Evolutionary conservation across 2,888 invertebrate genomes (phyloP).

Genomic region (Cylindroiulus punctatus): DNA sequence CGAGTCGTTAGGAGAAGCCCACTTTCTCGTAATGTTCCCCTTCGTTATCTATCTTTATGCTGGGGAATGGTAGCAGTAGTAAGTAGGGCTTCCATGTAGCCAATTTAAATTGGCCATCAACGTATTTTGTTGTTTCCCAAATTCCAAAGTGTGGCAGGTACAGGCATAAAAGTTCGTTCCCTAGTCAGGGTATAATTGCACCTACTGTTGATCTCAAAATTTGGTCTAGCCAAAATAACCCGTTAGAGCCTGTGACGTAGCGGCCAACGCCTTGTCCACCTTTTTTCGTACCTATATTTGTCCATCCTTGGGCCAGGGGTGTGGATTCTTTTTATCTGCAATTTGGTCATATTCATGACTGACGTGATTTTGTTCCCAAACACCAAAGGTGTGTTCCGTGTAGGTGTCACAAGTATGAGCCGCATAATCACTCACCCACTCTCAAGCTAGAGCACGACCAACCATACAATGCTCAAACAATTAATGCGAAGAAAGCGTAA

Average conservation of each 20-base stretch:
- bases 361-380: slow-evolving; percentile 22
- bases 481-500: neutral
- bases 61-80: too few relatives aligned
- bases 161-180: too few relatives aligned
- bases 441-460: neutral
- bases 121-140: neutral
- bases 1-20: too few relatives aligned
- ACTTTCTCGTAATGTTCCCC: too few relatives aligned
- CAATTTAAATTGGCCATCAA: too few relatives aligned
- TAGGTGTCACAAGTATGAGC: slow-evolving; percentile 5
- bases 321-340: neutral
- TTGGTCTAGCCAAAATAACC: neutral
- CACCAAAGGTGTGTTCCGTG: neutral
- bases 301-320: slow-evolving; percentile 42
- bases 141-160: neutral
- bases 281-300: neutral
- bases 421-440: slow-evolving; percentile 23
- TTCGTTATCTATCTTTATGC: too few relatives aligned
- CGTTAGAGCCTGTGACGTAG: slow-evolving; percentile 14
- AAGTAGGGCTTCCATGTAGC: too few relatives aligned
- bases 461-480: neutral
- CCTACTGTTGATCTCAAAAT: neutral
- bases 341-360: slow-evolving; percentile 34
- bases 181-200: neutral
- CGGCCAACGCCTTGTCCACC: neutral